Evolutionary conservation across 35 echinoderm and acorn worm genomes (phyloP).

Genomic region (Ophioderma brevispina): DNA sequence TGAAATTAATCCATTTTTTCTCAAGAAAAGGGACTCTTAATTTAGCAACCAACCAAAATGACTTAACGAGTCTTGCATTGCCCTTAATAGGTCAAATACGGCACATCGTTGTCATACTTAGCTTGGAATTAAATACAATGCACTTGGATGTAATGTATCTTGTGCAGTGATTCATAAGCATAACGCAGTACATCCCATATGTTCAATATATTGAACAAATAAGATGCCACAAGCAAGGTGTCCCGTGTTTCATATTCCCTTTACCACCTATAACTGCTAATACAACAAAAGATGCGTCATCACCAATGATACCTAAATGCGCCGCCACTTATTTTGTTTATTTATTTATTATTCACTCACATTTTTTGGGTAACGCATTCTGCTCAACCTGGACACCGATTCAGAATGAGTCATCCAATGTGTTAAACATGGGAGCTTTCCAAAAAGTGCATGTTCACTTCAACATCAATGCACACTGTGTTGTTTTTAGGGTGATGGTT

Average conservation of each 20-base stretch:
- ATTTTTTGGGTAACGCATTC: not conserved
- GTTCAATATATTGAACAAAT: not conserved
- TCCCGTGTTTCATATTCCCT: not conserved
- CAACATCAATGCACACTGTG: not conserved
- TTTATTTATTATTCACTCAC: constrained; percentile 2
- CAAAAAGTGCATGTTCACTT: not conserved
- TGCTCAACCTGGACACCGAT: not conserved
- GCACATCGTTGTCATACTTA: not conserved
- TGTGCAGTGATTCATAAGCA: not conserved
- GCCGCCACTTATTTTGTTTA: not conserved
- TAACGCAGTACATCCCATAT: not conserved
- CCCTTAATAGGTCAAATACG: too few species aligned
- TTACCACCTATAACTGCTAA: not conserved
- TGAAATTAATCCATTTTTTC: too few species aligned
- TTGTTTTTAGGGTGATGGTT: not conserved
- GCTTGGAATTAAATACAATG: not conserved
- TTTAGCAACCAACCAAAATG: too few species aligned
- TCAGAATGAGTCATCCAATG: not conserved
- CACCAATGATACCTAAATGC: not conserved
- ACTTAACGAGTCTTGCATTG: too few species aligned
- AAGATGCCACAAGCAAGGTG: not conserved
- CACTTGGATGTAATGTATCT: not conserved
- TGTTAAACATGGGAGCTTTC: not conserved
- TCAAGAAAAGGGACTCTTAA: too few species aligned
- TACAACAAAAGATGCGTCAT: constrained; percentile 13